Conservation (phyloP, 37 sponge, comb jelly and placozoan genomes). For the Cliona cf. orientalis region DNA sequence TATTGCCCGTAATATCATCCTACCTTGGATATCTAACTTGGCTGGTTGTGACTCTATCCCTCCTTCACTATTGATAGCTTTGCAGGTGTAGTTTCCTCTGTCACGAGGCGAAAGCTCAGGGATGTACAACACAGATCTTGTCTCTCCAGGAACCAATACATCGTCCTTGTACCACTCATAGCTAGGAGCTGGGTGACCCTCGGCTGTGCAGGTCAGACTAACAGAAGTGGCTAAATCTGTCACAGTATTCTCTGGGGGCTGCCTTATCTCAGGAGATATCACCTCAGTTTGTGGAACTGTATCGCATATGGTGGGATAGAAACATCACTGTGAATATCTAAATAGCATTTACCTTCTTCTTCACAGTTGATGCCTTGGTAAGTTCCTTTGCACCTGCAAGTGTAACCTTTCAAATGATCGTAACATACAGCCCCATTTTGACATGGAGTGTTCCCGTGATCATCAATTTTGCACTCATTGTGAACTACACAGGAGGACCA, state of each 20-base stretch:
- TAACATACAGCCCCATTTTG: constrained; percentile 35
- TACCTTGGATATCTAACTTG: constrained; percentile 15
- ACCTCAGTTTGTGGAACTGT: not conserved
- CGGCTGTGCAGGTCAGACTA: constrained; percentile 40
- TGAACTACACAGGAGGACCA: too few relatives aligned
- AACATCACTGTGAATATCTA: not conserved
- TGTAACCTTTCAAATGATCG: constrained; percentile 8
- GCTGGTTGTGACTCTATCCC: constrained; percentile 5
- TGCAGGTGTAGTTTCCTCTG: constrained; percentile 58
- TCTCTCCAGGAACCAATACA: constrained; percentile 26
- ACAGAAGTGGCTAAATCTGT: not conserved
- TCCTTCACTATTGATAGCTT: constrained; percentile 37
- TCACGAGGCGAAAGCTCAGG: constrained; percentile 6
- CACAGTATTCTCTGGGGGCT: not conserved
- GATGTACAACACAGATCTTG: constrained; percentile 13
- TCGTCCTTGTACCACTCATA: constrained; percentile 51
- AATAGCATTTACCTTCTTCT: not conserved
- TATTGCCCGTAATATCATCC: not conserved
- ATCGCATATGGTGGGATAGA: not conserved
- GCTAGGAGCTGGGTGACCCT: constrained; percentile 15
- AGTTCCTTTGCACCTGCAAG: constrained; percentile 3
- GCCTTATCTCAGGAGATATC: not conserved
- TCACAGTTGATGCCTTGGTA: too few relatives aligned
- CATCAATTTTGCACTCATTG: too few relatives aligned
- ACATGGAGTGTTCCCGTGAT: constrained; percentile 26